A percentile compares a stretch with the other conserved stretches of the same genome.
Conservation (phyloP, 2,113 vertebrate genomes). For the Engystomops pustulosus region DNA sequence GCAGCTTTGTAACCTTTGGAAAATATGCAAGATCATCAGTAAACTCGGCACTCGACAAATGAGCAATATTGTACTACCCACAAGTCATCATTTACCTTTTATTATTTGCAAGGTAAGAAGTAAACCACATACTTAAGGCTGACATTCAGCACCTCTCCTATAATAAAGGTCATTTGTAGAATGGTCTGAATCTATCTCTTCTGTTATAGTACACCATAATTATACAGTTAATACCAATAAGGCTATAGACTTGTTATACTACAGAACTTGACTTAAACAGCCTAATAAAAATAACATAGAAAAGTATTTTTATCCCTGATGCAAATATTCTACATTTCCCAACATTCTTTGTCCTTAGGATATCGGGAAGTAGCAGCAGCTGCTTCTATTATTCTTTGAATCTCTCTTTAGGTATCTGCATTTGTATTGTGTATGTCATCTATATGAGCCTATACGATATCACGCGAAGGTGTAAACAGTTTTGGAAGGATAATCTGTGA, state of each 20-base stretch:
- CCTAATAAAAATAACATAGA: no score
- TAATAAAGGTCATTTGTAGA: slow-evolving; percentile 68
- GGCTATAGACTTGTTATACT: background rate
- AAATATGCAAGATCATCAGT: slow-evolving; percentile 52
- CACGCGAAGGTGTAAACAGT: no score
- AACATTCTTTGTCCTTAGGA: no score
- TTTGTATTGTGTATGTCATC: no score
- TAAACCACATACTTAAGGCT: slow-evolving; percentile 18
- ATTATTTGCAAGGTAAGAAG: slow-evolving; percentile 8
- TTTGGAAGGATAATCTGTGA: no score
- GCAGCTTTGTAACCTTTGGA: slow-evolving; percentile 54
- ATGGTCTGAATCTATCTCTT: slow-evolving; percentile 68
- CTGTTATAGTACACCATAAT: background rate
- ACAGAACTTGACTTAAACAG: no score
- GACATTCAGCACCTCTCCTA: background rate
- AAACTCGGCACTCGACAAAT: slow-evolving; percentile 35
- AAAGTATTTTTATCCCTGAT: no score
- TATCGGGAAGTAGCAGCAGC: no score
- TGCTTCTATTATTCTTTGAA: no score
- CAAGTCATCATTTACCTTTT: slow-evolving; percentile 49
- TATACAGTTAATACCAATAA: background rate
- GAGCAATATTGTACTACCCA: slow-evolving; percentile 24
- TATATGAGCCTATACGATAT: no score
- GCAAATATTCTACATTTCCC: no score
- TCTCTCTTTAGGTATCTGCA: no score